Evolutionary conservation across 2,113 vertebrate genomes (phyloP).

Genomic region (Oncorhynchus clarkii): DNA sequence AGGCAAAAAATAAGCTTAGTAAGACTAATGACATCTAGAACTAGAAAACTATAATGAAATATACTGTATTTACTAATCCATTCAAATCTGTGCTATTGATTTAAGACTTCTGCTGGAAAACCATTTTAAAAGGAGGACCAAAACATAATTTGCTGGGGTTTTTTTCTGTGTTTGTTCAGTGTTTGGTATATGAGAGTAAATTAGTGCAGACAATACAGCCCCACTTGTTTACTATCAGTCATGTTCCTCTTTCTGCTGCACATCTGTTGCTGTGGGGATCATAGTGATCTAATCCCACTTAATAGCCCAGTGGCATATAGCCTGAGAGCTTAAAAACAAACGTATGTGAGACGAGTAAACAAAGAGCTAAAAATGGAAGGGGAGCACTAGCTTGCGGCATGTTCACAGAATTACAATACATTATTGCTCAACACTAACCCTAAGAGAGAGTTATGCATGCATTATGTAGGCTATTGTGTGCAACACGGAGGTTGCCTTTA

Average conservation of each 20-base stretch:
- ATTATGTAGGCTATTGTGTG: no score
- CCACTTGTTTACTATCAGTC: slow-evolving; percentile 45
- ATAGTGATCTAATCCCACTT: slow-evolving; percentile 60
- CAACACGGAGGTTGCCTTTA: no score
- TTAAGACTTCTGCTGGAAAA: slow-evolving; percentile 52
- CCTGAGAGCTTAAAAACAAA: slow-evolving; percentile 33
- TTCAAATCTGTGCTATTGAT: slow-evolving; percentile 61
- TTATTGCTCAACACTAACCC: not conserved
- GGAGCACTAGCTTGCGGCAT: slow-evolving; percentile 57
- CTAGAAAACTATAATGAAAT: slow-evolving; percentile 44
- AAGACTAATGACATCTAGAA: slow-evolving; percentile 31
- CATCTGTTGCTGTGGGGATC: slow-evolving; percentile 53
- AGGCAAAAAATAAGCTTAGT: slow-evolving; percentile 28
- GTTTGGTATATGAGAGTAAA: slow-evolving; percentile 37
- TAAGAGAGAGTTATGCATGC: not conserved
- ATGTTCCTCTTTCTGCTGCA: slow-evolving; percentile 40
- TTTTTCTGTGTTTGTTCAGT: slow-evolving; percentile 37
- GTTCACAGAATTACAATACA: slow-evolving; percentile 26
- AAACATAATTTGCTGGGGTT: slow-evolving; percentile 56
- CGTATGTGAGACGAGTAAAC: slow-evolving; percentile 54
- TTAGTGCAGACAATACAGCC: slow-evolving; percentile 53
- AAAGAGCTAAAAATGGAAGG: slow-evolving; percentile 48
- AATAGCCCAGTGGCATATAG: slow-evolving; percentile 59
- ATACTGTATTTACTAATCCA: slow-evolving; percentile 53
- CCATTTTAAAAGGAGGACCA: slow-evolving; percentile 53